phyloP scores from a whole-genome alignment of 2,113 vertebrate genomes.

The Upupa epops region DNA sequence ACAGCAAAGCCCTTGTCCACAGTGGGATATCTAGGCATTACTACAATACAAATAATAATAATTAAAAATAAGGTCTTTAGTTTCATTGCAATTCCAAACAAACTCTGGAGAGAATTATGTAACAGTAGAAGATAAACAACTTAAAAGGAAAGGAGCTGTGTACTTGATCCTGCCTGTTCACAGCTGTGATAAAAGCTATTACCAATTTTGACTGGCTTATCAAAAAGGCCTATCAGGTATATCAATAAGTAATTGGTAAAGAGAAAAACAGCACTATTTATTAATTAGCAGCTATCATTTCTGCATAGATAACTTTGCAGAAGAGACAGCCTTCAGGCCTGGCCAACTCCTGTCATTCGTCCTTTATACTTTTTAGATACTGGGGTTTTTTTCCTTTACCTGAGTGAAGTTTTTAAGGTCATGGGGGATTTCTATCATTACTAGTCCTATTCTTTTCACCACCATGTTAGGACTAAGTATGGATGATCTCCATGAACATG shows the following conservation, averaged over 20 bases:
- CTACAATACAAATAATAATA: slow-evolving; percentile 48
- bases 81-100: slow-evolving; percentile 16
- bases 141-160: slow-evolving; percentile 23
- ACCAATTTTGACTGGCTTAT: slow-evolving; percentile 28
- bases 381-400: not conserved
- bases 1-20: slow-evolving; percentile 4
- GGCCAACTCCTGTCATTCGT: not conserved
- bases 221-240: not conserved
- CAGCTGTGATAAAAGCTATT: slow-evolving; percentile 41
- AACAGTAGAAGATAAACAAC: slow-evolving; percentile 37
- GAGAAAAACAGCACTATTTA: not conserved
- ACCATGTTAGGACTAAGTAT: accelerated
- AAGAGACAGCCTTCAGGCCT: not conserved
- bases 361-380: not conserved
- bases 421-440: not conserved
- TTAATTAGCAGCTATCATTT: slow-evolving; percentile 43
- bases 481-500: not conserved
- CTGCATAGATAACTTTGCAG: not conserved
- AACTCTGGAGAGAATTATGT: slow-evolving; percentile 38
- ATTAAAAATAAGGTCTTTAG: slow-evolving; percentile 55
- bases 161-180: slow-evolving; percentile 3
- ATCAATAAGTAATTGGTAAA: slow-evolving; percentile 52
- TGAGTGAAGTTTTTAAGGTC: not conserved
- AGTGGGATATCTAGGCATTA: slow-evolving; percentile 19
- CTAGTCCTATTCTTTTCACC: not conserved